A percentile compares a stretch with the other conserved stretches of the same genome.
phyloP scores from a whole-genome alignment of 2,888 invertebrate species.

The Toxonevra muliebris region DNA sequence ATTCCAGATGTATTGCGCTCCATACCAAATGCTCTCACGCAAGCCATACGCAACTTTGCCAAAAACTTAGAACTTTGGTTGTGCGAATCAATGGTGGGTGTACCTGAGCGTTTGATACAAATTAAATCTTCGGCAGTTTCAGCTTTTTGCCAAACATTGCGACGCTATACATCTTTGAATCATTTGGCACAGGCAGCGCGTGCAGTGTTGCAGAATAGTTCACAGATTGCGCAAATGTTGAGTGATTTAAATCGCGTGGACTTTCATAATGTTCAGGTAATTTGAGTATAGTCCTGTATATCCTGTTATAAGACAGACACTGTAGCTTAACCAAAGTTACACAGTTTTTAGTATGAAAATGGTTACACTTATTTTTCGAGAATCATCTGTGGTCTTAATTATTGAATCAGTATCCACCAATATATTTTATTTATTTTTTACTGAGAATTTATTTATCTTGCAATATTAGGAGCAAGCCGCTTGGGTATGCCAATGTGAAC shows the following conservation, averaged over 20 bases:
- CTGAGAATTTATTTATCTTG: background rate
- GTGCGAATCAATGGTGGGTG: constrained; percentile 84
- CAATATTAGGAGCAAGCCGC: constrained; percentile 77
- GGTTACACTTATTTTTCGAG: background rate
- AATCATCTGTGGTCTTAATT: background rate
- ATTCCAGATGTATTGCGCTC: constrained; percentile 96
- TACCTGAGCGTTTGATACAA: constrained; percentile 81
- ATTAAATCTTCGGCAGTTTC: constrained; percentile 88
- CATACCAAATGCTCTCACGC: constrained; percentile 93
- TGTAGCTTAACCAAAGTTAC: too few species aligned
- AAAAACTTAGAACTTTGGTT: constrained; percentile 93
- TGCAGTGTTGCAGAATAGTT: constrained; percentile 93
- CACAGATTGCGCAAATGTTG: constrained; percentile 96
- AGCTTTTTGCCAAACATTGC: constrained; percentile 91
- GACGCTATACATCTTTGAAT: constrained; percentile 96
- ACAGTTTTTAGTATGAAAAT: too few species aligned
- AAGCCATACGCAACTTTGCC: constrained; percentile 90
- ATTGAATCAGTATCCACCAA: background rate
- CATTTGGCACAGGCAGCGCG: constrained; percentile 90
- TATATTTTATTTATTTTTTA: background rate
- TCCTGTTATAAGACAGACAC: too few species aligned
- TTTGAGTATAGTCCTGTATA: constrained; percentile 13
- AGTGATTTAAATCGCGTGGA: constrained; percentile 96
- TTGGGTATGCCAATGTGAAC: constrained; percentile 97
- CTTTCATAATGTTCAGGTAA: constrained; percentile 94